These are phyloP conservation scores for Galago senegalensis DNA, from an alignment of 2,797 vertebrate genomes.

Conservation along the genomic window DNA sequence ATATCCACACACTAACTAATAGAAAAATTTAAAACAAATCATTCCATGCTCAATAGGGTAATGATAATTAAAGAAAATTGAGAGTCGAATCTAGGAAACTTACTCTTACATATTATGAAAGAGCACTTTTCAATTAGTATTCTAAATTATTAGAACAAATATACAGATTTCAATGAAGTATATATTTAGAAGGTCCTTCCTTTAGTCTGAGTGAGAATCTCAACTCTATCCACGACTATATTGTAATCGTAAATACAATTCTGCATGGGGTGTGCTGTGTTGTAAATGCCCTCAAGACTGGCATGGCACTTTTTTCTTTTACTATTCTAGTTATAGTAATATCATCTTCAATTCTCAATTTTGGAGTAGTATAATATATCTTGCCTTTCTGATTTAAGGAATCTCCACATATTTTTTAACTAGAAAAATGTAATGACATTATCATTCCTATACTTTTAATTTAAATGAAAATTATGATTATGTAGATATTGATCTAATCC, in stretches of 20 bases:
- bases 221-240: neutral
- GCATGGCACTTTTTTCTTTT: neutral
- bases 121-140: neutral
- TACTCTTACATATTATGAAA: neutral
- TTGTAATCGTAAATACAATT: neutral
- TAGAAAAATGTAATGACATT: neutral
- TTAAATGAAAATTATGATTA: neutral
- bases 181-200: neutral
- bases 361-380: neutral
- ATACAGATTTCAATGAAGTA: neutral
- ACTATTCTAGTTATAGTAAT: neutral
- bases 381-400: neutral
- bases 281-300: neutral
- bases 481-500: neutral
- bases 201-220: neutral
- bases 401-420: neutral
- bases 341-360: neutral
- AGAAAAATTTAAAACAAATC: neutral
- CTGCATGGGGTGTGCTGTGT: no score
- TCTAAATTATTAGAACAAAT: neutral
- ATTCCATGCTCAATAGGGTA: neutral
- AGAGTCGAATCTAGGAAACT: neutral
- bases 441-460: neutral
- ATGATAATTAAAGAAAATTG: neutral
- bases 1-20: neutral